These are phyloP conservation scores for Tachysurus vachellii DNA, from an alignment of 2,113 vertebrate genomes.

Conservation along the genomic window DNA sequence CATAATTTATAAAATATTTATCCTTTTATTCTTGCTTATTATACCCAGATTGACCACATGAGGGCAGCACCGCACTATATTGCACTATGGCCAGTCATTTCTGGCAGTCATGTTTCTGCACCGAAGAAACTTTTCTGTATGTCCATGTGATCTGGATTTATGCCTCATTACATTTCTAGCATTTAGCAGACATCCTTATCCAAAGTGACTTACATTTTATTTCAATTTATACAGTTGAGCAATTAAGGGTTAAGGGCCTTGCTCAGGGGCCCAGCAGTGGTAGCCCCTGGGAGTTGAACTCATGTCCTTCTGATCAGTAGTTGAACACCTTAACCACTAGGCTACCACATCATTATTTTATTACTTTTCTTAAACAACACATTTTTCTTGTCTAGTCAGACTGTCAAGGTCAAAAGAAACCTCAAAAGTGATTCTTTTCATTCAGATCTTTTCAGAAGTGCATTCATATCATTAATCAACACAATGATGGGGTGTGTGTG, in stretches of 20 bases:
- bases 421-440: neutral
- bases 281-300: too few species aligned
- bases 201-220: neutral
- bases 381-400: neutral
- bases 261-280: too few species aligned
- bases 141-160: neutral
- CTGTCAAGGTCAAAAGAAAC: neutral
- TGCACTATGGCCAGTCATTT: neutral
- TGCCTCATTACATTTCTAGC: neutral
- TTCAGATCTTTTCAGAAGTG: too few species aligned
- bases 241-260: too few species aligned
- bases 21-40: too few species aligned
- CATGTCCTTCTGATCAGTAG: too few species aligned
- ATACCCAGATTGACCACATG: neutral
- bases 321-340: too few species aligned
- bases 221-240: too few species aligned
- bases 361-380: neutral
- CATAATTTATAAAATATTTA: neutral
- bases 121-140: neutral
- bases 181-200: too few species aligned
- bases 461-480: neutral
- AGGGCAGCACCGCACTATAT: neutral
- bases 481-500: neutral
- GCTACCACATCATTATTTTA: too few species aligned
- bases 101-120: neutral